Conservation (phyloP, 2,113 vertebrate species). For the Calyptommatus sinebrachiatus region DNA sequence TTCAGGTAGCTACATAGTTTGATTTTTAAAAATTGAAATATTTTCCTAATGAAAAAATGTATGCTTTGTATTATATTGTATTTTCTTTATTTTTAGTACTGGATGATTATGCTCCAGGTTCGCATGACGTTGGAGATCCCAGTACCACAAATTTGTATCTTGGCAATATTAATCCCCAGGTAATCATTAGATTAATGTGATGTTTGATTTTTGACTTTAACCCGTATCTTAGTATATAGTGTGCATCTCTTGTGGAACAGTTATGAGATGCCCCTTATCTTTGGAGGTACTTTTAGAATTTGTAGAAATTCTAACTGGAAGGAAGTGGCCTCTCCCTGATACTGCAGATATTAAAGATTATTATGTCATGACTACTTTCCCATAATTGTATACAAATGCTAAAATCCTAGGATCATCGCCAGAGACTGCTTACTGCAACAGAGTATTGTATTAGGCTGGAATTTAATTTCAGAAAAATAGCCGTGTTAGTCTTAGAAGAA, state of each 20-base stretch:
- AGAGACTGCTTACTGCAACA: no score
- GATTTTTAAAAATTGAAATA: slow-evolving; percentile 50
- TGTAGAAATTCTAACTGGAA: no score
- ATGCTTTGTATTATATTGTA: slow-evolving; percentile 57
- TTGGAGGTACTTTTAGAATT: no score
- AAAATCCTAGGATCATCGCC: no score
- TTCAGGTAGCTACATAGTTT: slow-evolving; percentile 90
- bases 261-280: not conserved
- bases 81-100: slow-evolving; percentile 77
- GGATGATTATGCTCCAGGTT: slow-evolving; percentile 96
- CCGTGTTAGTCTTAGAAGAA: no score
- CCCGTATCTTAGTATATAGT: not conserved
- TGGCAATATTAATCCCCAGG: slow-evolving; percentile 98
- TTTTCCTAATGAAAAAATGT: slow-evolving; percentile 34
- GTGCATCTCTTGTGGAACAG: not conserved
- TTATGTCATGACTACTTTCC: no score
- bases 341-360: no score
- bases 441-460: no score
- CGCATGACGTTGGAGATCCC: slow-evolving; percentile 97
- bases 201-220: not conserved
- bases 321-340: no score
- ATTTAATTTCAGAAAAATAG: no score
- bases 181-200: slow-evolving; percentile 52
- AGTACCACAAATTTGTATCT: slow-evolving; percentile 98
- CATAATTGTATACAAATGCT: no score